Conservation (phyloP, 2,797 vertebrate genomes). For the Molossus molossus region DNA sequence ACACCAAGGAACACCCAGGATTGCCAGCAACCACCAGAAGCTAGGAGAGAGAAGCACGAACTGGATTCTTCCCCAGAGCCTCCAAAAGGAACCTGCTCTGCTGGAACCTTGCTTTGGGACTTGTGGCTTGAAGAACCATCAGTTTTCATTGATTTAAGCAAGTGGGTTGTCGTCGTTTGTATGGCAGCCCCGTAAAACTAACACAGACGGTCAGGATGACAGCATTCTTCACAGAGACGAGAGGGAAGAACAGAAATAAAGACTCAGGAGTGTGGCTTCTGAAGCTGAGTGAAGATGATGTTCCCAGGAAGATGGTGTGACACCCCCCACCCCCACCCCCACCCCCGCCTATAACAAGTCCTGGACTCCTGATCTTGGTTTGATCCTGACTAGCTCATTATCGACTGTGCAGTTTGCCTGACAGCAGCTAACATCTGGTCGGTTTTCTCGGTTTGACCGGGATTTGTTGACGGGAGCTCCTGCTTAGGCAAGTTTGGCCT, state of each 20-base stretch:
- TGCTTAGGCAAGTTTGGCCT: background rate
- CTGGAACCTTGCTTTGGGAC: background rate
- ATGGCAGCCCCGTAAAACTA: background rate
- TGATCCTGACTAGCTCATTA: background rate
- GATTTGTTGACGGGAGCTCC: background rate
- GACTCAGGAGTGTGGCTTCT: background rate
- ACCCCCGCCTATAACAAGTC: background rate
- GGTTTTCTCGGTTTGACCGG: background rate
- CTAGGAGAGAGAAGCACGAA: background rate
- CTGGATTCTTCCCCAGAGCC: background rate
- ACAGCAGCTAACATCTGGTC: background rate
- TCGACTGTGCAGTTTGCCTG: background rate
- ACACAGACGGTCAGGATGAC: background rate
- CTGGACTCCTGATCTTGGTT: background rate
- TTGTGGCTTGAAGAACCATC: background rate
- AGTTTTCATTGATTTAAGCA: constrained; percentile 26
- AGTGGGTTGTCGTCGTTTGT: background rate
- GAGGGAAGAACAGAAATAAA: background rate
- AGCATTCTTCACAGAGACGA: background rate
- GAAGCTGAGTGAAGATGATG: background rate
- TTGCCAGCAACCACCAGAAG: background rate
- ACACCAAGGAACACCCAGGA: background rate
- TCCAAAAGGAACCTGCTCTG: background rate
- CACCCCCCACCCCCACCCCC: no score
- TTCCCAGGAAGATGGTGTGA: background rate